Percentiles rank a stretch among this genome's conserved stretches.
Evolutionary conservation across 2,113 vertebrate genomes (phyloP).

Genomic region (Orientallactaga bullata): DNA sequence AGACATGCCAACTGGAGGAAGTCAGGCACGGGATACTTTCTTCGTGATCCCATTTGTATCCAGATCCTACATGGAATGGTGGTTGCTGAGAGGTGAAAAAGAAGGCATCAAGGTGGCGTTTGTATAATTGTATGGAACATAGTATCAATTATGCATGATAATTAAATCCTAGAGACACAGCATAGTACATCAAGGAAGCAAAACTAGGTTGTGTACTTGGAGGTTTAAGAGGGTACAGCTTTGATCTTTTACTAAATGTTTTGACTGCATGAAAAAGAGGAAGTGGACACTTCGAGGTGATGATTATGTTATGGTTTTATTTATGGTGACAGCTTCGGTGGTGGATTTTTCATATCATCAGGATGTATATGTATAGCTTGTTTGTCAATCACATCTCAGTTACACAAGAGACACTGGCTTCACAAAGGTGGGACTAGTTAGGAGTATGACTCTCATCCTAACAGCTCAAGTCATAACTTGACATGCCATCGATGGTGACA

Average conservation of each 20-base stretch:
- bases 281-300: neutral
- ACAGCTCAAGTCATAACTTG: neutral
- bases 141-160: neutral
- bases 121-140: neutral
- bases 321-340: neutral
- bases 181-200: neutral
- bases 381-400: neutral
- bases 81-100: neutral
- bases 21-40: neutral
- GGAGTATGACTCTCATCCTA: neutral
- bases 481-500: neutral
- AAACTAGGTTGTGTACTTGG: neutral
- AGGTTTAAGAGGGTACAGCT: neutral
- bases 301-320: neutral
- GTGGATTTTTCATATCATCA: neutral
- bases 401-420: neutral
- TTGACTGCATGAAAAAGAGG: neutral
- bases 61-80: neutral
- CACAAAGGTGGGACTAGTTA: neutral
- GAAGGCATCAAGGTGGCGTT: neutral
- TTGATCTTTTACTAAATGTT: neutral
- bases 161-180: neutral
- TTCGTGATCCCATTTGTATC: neutral
- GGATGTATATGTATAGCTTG: neutral
- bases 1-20: neutral